Base-by-base conservation (phyloP, 92 coral and sea anemone genomes). In the Epizoanthus illoricatus region DNA sequence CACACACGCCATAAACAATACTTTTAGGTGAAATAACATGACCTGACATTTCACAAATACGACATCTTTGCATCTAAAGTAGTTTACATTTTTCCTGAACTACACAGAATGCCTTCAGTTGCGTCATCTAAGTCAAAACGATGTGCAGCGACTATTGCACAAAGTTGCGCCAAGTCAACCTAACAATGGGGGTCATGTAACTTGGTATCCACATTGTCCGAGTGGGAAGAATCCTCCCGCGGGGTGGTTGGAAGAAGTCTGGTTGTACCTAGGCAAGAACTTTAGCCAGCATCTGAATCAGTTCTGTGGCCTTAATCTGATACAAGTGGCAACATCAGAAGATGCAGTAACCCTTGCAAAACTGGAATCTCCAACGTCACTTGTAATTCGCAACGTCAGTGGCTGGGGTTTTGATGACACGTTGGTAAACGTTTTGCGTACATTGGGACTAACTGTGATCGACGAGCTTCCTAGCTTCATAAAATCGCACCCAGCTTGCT, bases 221-320 rank as follows among this genome's bases (percentile, higher is more conserved):
- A 49, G 7, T 36, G 17, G n/a, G 18, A 71, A 71, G 40, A 92
- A 94, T 80, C 98, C 97, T 43, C 75, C 88, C 10, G 56, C 79
- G 21, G 86, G 76, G 41, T 95, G 98, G 98, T 76, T 95, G 40
- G 83, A 84, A 58, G 88, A 67, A 12, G 57, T 95, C 60, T 95
- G 98, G 98, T 7, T n/a, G 47, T 95, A 91, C 84, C 86, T 95
- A 5, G 59, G 71, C 19, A 75, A 54, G 66, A 36, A 89, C 59
- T 95, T 95, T 55, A 42, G 84, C 2, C 43, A 69, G 8, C 76
- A 69, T 45, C 87, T 95, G 19, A 23, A 66, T 8, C 64, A 59
- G 23, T 85, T 95, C 66, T 23, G 65, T 45, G 88, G 87, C 33
- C 85, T 92, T 74, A 93, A 94, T 19, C 71, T 95, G 70, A 81